These are phyloP conservation scores for Conistra vaccinii DNA, from an alignment of 2,888 invertebrate species.

Conservation along the genomic window DNA sequence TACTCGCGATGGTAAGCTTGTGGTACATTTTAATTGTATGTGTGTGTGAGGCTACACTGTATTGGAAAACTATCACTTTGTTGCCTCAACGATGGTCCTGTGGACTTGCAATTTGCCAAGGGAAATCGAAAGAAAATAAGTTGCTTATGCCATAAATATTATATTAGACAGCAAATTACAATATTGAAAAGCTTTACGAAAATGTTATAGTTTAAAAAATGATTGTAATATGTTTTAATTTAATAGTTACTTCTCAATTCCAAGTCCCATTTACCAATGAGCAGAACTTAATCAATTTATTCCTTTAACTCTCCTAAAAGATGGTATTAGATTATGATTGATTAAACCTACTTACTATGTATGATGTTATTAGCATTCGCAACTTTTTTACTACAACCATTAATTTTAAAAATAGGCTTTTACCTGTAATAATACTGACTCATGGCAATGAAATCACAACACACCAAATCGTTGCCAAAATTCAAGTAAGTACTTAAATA, in stretches of 20 bases:
- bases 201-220: neutral
- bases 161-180: neutral
- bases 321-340: neutral
- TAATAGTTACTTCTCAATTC: neutral
- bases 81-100: slow-evolving; percentile 63
- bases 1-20: slow-evolving; percentile 74
- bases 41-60: slow-evolving; percentile 79
- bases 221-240: neutral
- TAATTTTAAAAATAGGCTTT: neutral
- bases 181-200: neutral
- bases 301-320: neutral
- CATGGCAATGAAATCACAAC: neutral
- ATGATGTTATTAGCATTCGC: neutral
- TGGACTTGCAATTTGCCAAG: slow-evolving; percentile 57
- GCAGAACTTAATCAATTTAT: neutral
- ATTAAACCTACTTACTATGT: neutral
- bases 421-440: neutral
- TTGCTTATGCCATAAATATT: slow-evolving; percentile 27
- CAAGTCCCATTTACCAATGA: neutral
- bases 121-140: slow-evolving; percentile 59
- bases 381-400: neutral
- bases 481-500: too few species aligned
- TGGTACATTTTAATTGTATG: slow-evolving; percentile 83
- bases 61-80: slow-evolving; percentile 84
- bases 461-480: neutral